phyloP scores from a whole-genome alignment of 2,888 invertebrate genomes.

The Nomada ferruginata region DNA sequence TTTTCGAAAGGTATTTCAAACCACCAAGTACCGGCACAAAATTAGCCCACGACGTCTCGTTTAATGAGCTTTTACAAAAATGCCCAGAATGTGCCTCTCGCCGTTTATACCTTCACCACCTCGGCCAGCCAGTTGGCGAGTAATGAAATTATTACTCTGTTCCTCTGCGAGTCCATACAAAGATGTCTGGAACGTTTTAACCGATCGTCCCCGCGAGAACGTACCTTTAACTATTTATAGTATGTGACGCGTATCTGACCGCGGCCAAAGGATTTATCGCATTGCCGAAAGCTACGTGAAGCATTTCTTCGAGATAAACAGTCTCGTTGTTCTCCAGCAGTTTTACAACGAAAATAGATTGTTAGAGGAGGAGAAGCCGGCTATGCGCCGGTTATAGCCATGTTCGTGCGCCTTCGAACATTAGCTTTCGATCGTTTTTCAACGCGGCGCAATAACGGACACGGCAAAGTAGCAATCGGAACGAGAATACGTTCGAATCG shows the following conservation, averaged over 20 bases:
- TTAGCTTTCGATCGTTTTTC: slow-evolving; percentile 20
- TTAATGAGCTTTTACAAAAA: slow-evolving; percentile 40
- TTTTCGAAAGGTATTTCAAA: neutral
- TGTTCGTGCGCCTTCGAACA: neutral
- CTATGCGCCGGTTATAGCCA: neutral
- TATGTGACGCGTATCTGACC: slow-evolving; percentile 66
- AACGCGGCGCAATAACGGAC: slow-evolving; percentile 8
- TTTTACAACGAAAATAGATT: slow-evolving; percentile 61
- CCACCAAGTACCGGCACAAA: neutral
- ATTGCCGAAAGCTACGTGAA: slow-evolving; percentile 69
- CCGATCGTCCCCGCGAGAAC: slow-evolving; percentile 57
- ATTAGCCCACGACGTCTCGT: slow-evolving; percentile 20
- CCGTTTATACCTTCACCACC: slow-evolving; percentile 56
- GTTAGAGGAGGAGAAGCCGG: neutral
- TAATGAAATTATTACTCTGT: slow-evolving; percentile 61
- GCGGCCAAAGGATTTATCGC: slow-evolving; percentile 66
- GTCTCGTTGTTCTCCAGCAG: slow-evolving; percentile 60
- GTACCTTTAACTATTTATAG: slow-evolving; percentile 69
- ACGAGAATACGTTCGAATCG: slow-evolving; percentile 18
- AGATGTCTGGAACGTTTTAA: slow-evolving; percentile 62
- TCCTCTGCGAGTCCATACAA: slow-evolving; percentile 47
- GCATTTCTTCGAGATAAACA: slow-evolving; percentile 67
- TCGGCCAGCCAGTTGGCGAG: slow-evolving; percentile 46
- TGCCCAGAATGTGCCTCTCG: slow-evolving; percentile 36
- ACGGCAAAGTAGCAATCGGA: slow-evolving; percentile 13